Evolutionary conservation across 2,113 vertebrate genomes (phyloP), one percentile per base, ranked within the genome.

Genomic region (Capreolus pygargus): DNA sequence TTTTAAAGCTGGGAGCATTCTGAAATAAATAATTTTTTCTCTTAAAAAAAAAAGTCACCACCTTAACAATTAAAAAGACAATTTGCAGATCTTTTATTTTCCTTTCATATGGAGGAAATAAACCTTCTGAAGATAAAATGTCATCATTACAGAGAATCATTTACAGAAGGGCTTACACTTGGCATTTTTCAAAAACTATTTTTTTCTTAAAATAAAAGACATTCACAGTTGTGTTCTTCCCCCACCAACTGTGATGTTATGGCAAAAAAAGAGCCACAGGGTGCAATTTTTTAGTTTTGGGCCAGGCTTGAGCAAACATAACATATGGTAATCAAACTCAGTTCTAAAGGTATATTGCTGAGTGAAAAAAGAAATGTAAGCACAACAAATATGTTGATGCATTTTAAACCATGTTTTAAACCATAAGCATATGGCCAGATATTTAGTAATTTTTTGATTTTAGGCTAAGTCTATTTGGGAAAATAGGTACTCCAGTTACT

Each of bases 11-110:
- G 47, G 47, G 47, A 50, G 13, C 47, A 50, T 50, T 50, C 47
- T 50, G 47, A 50, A 50, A 50, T 50, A 50, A 50, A 50, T 50
- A 3, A 50, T 50, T 50, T 50, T 50, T 50, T 50, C 47, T 50
- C 47, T 50, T 50, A 50, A 50, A 50, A 50, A 50, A 50, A 58
- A 12, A 76, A 76, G 3, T 90, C 23, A 88, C 57, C 92, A 52
- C n/a, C 27, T 95, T 27, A 14, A 23, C 67, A 92, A 54, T 45
- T 91, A 86, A 55, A 74, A 55, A 76, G 94, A 91, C 58, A 61
- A 74, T 57, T 96, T 70, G 89, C 27, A 85, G 2, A 5, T 89
- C 64, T 98, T 96, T 98, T 78, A 94, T 95, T 86, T 94, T 97
- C 79, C 86, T 97, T 23, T 2, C 28, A 74, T 96, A 1, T 85